phyloP scores from a whole-genome alignment of 2,888 invertebrate species.

The Sycophila texana region DNA sequence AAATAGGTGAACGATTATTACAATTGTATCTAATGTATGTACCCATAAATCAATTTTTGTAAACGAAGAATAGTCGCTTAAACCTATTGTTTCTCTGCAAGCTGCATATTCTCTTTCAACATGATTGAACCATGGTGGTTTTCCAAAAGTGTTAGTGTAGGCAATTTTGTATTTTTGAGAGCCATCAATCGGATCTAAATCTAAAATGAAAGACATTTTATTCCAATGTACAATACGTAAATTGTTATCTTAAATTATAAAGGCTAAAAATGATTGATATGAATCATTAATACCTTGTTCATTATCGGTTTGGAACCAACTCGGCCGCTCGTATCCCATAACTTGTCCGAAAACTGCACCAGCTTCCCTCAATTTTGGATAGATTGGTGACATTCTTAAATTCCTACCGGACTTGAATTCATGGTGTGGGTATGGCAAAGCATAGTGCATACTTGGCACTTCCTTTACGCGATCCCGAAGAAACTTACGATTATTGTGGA shows the following conservation, averaged over 20 bases:
- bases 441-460: constrained; percentile 92
- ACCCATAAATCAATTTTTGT: constrained; percentile 97
- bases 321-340: constrained; percentile 97
- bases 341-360: constrained; percentile 97
- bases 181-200: constrained; percentile 73
- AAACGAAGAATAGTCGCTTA: constrained; percentile 98
- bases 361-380: constrained; percentile 91
- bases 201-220: constrained; percentile 56
- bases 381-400: constrained; percentile 95
- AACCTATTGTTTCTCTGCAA: constrained; percentile 93
- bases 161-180: constrained; percentile 83
- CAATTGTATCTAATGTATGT: constrained; percentile 57
- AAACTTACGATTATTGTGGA: constrained; percentile 97
- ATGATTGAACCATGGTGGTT: constrained; percentile 94
- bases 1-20: background rate
- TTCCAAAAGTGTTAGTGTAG: constrained; percentile 89
- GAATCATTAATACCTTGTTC: constrained; percentile 71
- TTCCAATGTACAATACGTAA: too few species aligned
- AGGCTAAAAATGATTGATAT: background rate
- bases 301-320: constrained; percentile 86
- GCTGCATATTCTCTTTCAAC: constrained; percentile 94
- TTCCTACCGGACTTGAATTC: constrained; percentile 93
- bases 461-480: constrained; percentile 93
- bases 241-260: background rate
- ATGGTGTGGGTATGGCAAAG: constrained; percentile 87